A percentile compares a stretch with the other conserved stretches of the same genome.
phyloP scores from a whole-genome alignment of 2,888 invertebrate genomes.

The Zeuzera pyrina region DNA sequence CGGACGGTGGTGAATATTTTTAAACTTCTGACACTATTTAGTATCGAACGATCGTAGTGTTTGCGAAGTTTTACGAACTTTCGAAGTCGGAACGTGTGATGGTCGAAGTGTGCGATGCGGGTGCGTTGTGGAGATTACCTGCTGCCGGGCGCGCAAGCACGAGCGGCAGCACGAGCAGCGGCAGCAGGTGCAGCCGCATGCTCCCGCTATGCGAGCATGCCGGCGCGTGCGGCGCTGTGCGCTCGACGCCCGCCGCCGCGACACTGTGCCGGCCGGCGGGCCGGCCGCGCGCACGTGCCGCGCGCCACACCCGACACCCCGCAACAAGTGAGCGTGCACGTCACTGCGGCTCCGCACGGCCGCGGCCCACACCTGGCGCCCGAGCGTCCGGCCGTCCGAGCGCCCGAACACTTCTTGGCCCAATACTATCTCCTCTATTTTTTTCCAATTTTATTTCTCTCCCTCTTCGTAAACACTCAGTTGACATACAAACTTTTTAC shows the following conservation, averaged over 20 bases:
- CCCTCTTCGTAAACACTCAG: too few species aligned
- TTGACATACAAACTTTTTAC: too few species aligned
- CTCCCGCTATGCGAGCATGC: conserved; percentile 59
- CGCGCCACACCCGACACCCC: conserved; percentile 20
- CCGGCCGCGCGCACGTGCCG: conserved; percentile 21
- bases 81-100: too few species aligned
- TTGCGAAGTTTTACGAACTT: too few species aligned
- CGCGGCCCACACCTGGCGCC: conserved; percentile 20
- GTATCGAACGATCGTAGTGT: too few species aligned
- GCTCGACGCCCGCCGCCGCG: conserved; percentile 40
- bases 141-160: conserved; percentile 64
- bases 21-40: background rate
- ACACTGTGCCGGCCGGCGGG: conserved; percentile 19
- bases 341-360: conserved; percentile 27
- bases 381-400: conserved; percentile 4
- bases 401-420: background rate
- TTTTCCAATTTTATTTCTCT: too few species aligned
- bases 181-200: conserved; percentile 68
- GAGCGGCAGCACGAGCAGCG: conserved; percentile 66
- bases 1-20: too few species aligned
- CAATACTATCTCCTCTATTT: too few species aligned
- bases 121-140: conserved; percentile 27
- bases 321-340: conserved; percentile 32
- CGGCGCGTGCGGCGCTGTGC: conserved; percentile 37
- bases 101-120: background rate